Base-by-base conservation (phyloP, 2,888 invertebrate genomes). In the Steinernema scapterisci region DNA sequence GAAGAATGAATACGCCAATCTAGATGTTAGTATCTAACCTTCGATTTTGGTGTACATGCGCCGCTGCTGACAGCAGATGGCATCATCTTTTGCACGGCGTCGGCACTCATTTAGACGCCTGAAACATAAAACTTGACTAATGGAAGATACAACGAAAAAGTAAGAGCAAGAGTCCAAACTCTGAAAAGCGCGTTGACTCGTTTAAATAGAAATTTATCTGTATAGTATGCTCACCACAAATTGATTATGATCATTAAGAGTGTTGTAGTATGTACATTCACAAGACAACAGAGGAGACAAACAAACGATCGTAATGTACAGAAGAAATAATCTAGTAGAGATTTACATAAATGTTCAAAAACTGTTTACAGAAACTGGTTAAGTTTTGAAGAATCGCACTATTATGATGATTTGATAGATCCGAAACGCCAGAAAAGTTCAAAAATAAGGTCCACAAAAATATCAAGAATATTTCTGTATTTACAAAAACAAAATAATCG, bases 171-270 rank as follows among this genome's bases (percentile, higher is more conserved):
- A 48, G 48, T 48, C 48, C 7, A 48, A 48, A 48, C 16, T 48
- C 48, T 7, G 48, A 13, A 13, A 48, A 7, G 19, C 48, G 3
- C 3, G 13, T 19, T 7, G 19, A 48, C 3, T 6, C 63, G 63
- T 63, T 25, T 21, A 63, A 63, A 63, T 63, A 63, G 63, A 63
- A 63, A 63, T 63, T 63, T 63, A 63, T 31, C 31, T 54, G 21
- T 16, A 63, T 38, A 63, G 27, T 19, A 13, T 25, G 27, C 27
- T 25, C 63, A 63, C 63, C 11, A 31, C 63, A 63, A 52, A 63
- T 54, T 63, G 63, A 63, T 63, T 31, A 63, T 63, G 63, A 31
- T 63, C 38, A 27, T 16, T 6, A 6, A 6, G 54, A 54, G 38
- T n/a, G n/a, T n/a, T n/a, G n/a, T n/a, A 31, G 19, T 63, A 63